Evolutionary conservation across 2,113 vertebrate genomes (phyloP), one percentile per base, ranked within the genome.

Genomic region (Raja brachyura): DNA sequence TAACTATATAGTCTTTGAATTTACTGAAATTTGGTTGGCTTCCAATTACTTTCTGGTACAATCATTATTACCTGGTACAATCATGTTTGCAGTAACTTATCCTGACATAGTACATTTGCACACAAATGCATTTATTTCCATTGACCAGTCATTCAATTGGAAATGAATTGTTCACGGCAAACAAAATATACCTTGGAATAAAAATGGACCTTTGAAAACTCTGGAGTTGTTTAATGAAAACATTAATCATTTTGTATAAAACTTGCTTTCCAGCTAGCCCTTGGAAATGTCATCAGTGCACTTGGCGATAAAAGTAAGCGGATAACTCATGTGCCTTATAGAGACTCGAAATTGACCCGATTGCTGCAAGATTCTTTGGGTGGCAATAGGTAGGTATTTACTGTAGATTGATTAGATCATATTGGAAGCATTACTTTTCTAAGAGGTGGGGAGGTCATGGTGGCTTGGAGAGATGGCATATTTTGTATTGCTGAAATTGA

Each of bases 261-360:
- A 6, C 93, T 48, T 8, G n/a, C 93, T 56, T 94, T 79, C 74
- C 77, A 99, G 99, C 95, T 99, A 66, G 98, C 99, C 79, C 96
- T 99, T 95, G 99, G 99, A 94, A 99, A 99, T 66, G 98, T 99
- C 66, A 99, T 99, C 96, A 99, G 99, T 81, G 99, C 99, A 14
- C 94, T 99, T 94, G 99, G 99, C 94, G 99, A 99, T 95, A 96
- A 98, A 94, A 98, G 98, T 94, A 99, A 99, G 94, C 98, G 97
- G 93, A 97, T 97, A 93, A 98, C 97, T 31, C 99, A 99, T 0
- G 98, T 99, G 93, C 99, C 98, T 93, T 99, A 99, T 93, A 96
- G 99, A 94, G 99, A 99, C 94, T 99, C 99, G 93, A 99, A 99
- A 93, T 97, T 99, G 94, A 99, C 99, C 4, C 97, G 99, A 28